A percentile compares a stretch with the other conserved stretches of the same genome.
Conservation (phyloP, 2,888 invertebrate species). For the Acleris holmiana region DNA sequence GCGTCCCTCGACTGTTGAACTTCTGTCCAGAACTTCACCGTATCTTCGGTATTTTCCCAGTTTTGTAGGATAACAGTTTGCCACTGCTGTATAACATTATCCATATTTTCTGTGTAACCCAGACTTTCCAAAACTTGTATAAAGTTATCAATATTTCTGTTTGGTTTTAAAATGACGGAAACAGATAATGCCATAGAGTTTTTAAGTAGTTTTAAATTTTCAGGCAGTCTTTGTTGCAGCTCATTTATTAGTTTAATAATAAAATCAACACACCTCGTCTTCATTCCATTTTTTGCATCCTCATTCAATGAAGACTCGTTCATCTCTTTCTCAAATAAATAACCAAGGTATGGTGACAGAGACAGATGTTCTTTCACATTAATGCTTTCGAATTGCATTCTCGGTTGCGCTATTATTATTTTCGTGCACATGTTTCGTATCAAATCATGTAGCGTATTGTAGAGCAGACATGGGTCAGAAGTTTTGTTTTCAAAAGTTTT, state of each 20-base stretch:
- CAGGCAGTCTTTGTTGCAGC: constrained; percentile 39
- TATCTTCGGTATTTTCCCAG: constrained; percentile 37
- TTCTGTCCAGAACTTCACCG: constrained; percentile 38
- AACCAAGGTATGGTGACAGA: constrained; percentile 36
- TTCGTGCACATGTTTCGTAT: neutral
- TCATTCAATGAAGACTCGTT: constrained; percentile 33
- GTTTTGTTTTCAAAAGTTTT: too few species aligned
- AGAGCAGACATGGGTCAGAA: constrained; percentile 19
- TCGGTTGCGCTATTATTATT: neutral
- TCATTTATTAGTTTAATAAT: constrained; percentile 36
- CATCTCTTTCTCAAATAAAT: constrained; percentile 39
- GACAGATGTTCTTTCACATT: neutral
- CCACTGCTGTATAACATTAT: constrained; percentile 40
- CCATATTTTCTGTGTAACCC: constrained; percentile 37
- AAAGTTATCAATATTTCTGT: constrained; percentile 35
- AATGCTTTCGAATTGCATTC: neutral
- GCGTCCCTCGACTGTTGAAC: constrained; percentile 39
- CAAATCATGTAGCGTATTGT: neutral
- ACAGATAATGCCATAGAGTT: constrained; percentile 11
- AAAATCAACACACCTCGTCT: constrained; percentile 37
- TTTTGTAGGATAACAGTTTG: constrained; percentile 38
- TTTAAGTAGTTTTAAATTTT: constrained; percentile 37
- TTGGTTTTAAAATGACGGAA: constrained; percentile 19
- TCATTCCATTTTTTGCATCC: constrained; percentile 29
- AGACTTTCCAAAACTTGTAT: constrained; percentile 37